Conservation (phyloP, 2,113 vertebrate genomes). For the Eretmochelys imbricata region DNA sequence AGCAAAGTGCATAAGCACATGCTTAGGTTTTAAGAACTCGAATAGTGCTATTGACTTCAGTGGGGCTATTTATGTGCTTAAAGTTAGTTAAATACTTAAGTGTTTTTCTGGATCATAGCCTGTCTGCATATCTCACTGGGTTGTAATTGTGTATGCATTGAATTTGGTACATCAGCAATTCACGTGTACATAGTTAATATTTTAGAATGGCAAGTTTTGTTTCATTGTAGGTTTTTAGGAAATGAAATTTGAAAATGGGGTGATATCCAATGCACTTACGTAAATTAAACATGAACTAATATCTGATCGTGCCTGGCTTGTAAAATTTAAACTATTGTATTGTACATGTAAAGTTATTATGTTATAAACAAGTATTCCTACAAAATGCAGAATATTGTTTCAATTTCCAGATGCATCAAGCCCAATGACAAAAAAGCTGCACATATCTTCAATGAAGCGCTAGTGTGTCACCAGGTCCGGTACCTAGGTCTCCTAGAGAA, state of each 20-base stretch:
- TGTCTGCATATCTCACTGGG: neutral
- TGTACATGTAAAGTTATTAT: no score
- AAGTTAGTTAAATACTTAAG: neutral
- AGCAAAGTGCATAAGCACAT: neutral
- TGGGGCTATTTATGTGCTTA: neutral
- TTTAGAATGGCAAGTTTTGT: neutral
- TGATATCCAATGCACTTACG: neutral
- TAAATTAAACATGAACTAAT: neutral
- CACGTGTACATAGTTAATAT: no score
- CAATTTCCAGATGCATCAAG: constrained; percentile 90
- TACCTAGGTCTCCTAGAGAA: constrained; percentile 98
- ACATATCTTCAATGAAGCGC: constrained; percentile 89
- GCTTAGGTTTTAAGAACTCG: neutral
- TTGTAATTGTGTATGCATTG: neutral
- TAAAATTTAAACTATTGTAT: neutral
- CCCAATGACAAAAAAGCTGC: constrained; percentile 97
- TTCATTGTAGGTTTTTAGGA: neutral
- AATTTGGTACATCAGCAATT: neutral
- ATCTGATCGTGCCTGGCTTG: neutral
- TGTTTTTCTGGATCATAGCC: neutral
- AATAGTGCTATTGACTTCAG: neutral
- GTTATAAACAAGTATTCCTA: neutral
- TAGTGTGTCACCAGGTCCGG: constrained; percentile 92
- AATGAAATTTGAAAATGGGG: neutral
- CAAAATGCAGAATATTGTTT: neutral